Conservation (phyloP, 2,797 vertebrate genomes). For the Megalops cyprinoides region DNA sequence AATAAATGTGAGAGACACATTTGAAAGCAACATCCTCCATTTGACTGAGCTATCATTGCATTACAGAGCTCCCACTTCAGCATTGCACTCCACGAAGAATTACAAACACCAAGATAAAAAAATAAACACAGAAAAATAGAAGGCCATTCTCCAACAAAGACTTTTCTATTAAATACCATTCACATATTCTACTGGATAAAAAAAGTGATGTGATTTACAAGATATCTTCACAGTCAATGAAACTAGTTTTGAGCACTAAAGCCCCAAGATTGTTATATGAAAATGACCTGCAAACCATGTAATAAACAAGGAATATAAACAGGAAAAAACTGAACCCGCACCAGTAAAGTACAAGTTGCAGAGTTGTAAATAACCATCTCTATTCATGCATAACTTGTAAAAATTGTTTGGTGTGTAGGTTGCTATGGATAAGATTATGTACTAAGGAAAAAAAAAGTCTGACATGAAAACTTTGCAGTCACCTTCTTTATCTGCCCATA, state of each 20-base stretch:
- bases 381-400: too few relatives aligned
- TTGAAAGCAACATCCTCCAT: conserved; percentile 3
- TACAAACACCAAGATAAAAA: background rate
- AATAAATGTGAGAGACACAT: conserved; percentile 33
- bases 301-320: too few relatives aligned
- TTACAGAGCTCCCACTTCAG: conserved; percentile 6
- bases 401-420: too few relatives aligned
- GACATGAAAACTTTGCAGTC: too few relatives aligned
- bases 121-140: background rate
- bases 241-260: background rate
- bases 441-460: background rate
- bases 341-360: too few relatives aligned
- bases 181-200: background rate
- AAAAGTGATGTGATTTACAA: background rate
- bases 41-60: background rate
- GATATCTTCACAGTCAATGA: background rate
- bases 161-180: background rate
- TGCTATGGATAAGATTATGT: background rate
- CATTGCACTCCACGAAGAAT: background rate
- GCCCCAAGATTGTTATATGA: background rate
- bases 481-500: too few relatives aligned
- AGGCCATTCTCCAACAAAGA: background rate
- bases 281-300: background rate
- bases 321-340: too few relatives aligned
- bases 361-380: too few relatives aligned